Base-by-base conservation (phyloP, 2,888 invertebrate species). In the Calameuta idolon region DNA sequence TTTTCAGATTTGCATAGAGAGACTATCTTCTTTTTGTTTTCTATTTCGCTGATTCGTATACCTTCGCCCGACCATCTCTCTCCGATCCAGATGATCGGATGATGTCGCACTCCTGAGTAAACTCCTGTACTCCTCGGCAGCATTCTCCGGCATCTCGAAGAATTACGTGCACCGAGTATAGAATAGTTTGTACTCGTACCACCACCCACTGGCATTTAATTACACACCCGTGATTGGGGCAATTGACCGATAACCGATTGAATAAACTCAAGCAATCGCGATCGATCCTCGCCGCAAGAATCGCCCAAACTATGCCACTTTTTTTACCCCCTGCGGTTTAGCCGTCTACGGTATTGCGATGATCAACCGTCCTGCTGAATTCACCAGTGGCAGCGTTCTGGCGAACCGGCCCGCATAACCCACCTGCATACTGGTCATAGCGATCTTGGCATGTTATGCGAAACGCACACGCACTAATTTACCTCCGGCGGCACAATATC, bases 361-460 rank as follows among this genome's bases (percentile, higher is more conserved):
- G 55, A 23, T 55, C 55, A 23, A 1, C 55, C 55, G 55, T 23
- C 9, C 23, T 55, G 15, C 55, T 55, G 55, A 55, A 55, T 55
- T 23, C 23, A 55, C 23, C 55, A 55, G 55, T 55, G 55, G 23
- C 55, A 55, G 23, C 55, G 55, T 55, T 55, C 55, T 55, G 55
- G 55, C 55, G 23, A 23, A 55, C 55, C 55, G 79, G 79, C 74
- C 80, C 78, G 73, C 85, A 85, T 85, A 85, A 84, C 84, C 75
- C 79, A 76, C 77, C 79, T 83, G 86, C 87, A 88, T 88, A 85
- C 84, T 84, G 85, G 87, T 83, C 86, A 87, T 87, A 85, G 86
- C 81, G 85, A 85, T 84, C 78, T 68, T 79, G 76, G 84, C 83
- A 82, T 86, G 84, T 82, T 85, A 87, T 83, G 81, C 79, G 78